Evolutionary conservation across 2,797 vertebrate genomes (phyloP).

Genomic region (Pseudochirops corinnae): DNA sequence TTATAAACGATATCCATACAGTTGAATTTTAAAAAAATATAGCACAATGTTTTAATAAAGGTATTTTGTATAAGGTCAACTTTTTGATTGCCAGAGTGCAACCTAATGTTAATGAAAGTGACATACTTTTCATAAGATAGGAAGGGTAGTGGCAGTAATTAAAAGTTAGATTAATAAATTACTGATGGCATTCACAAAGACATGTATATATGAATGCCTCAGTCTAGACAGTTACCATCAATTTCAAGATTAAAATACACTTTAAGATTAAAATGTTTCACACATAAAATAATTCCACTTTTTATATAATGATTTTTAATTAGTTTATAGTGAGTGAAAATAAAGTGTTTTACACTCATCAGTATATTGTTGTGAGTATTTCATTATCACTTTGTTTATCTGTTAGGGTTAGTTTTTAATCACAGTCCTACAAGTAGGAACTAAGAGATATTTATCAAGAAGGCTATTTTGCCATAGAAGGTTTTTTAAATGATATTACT

Average conservation of each 20-base stretch:
- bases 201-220: background rate
- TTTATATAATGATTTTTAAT: background rate
- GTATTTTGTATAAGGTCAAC: background rate
- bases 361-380: background rate
- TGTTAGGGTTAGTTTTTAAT: background rate
- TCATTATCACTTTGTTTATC: background rate
- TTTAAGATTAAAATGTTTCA: background rate
- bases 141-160: background rate
- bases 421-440: background rate
- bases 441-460: background rate
- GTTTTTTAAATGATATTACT: background rate
- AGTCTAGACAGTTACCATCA: background rate
- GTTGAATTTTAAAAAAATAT: background rate
- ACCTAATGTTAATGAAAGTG: background rate
- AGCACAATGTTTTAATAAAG: background rate
- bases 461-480: background rate
- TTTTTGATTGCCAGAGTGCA: background rate
- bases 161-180: background rate
- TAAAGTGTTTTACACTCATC: background rate
- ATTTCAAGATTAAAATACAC: background rate
- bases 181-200: background rate
- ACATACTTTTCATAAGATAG: background rate
- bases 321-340: background rate
- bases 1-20: background rate
- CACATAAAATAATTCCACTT: background rate